Base-by-base conservation (phyloP, 2,888 invertebrate species). In the Thalpophila matura region DNA sequence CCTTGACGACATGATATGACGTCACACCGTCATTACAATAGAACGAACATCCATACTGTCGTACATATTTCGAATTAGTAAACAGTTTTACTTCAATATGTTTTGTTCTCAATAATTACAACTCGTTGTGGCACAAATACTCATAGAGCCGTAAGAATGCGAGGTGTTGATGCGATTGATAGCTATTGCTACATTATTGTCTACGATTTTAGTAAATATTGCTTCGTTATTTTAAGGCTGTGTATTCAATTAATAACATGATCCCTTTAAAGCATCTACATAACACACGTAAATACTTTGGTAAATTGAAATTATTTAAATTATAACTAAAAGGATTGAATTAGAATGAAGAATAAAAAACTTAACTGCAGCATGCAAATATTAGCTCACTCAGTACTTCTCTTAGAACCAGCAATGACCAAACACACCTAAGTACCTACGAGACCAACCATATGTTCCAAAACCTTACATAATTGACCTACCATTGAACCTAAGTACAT, bases 221-320 rank as follows among this genome's bases (percentile, higher is more conserved):
- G 50, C 51, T 59, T 64, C n/a, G 27, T 42, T 45, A 56, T 24
- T 51, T 58, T 38, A 57, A n/a, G 47, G 35, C 64, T 55, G 47
- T 31, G 16, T 46, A 38, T 60, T n/a, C n/a, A n/a, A 71, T 54
- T 45, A 53, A 56, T 43, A 37, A 63, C 40, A 45, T 50, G 40
- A 59, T 50, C 56, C 54, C 54, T 56, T 47, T 60, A 57, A 67
- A 64, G 80, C 74, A 77, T 77, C 72, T 79, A 85, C 74, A 71
- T 78, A 63, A 80, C 58, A 80, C 72, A 66, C 67, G 82, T 87
- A 87, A 89, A 89, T 88, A 91, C 93, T 93, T 93, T 94, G 93
- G 93, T 93, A 92, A 92, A 92, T 89, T 86, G 87, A 85, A 82
- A 90, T 85, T 88, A 91, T 85, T 88, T 88, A 87, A 88, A 86